These are phyloP conservation scores for Oreochromis mossambicus DNA, from an alignment of 2,797 vertebrate species.

Conservation along the genomic window DNA sequence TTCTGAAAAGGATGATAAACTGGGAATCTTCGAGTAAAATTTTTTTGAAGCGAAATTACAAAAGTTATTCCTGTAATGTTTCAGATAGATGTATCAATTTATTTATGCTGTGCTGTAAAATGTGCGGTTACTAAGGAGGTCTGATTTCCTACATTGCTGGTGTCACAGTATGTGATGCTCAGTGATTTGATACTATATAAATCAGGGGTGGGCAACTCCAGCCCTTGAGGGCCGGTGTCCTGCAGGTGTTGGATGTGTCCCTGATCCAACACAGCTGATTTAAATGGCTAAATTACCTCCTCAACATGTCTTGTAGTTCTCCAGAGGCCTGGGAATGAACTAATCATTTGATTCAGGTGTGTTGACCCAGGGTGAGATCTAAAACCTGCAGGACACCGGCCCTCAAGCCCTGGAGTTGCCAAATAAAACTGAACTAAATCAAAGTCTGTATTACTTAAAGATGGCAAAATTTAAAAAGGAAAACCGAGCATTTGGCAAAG, in stretches of 20 bases:
- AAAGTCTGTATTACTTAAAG: not conserved
- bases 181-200: not conserved
- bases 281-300: fast-evolving
- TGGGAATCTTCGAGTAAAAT: not conserved
- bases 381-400: fast-evolving
- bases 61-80: not conserved
- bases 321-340: fast-evolving
- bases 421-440: not conserved
- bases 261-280: not conserved
- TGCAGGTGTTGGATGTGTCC: not conserved
- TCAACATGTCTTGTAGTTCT: not conserved
- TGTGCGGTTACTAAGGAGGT: not conserved
- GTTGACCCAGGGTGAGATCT: not conserved
- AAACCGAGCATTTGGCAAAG: not conserved
- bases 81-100: not conserved
- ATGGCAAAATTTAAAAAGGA: not conserved
- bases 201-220: not conserved
- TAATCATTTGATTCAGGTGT: fast-evolving
- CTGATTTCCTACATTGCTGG: not conserved
- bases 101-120: not conserved
- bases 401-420: not conserved
- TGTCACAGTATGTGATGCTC: not conserved
- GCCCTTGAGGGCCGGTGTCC: not conserved
- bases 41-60: not conserved
- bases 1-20: not conserved